phyloP scores from a whole-genome alignment of 1,140 invertebrate genomes.

The Centruroides sculpturatus region DNA sequence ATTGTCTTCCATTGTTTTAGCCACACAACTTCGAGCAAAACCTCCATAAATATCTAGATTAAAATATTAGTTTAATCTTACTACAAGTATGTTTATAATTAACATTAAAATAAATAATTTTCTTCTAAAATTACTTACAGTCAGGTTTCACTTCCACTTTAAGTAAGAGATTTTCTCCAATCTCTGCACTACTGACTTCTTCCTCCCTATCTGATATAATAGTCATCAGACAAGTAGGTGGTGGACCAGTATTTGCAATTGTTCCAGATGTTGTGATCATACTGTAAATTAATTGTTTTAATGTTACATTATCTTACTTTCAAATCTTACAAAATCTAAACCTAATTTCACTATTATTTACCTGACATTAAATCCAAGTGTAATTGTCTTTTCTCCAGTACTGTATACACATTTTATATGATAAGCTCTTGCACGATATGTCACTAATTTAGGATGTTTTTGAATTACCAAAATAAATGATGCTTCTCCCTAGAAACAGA shows the following conservation, averaged over 20 bases:
- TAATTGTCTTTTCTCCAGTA: conserved; percentile 84
- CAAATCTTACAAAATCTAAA: not conserved
- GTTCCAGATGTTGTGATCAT: conserved; percentile 90
- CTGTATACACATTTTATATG: conserved; percentile 89
- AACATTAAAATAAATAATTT: too few relatives aligned
- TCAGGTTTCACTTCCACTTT: conserved; percentile 86
- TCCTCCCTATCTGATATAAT: conserved; percentile 74
- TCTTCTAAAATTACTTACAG: conserved; percentile 32
- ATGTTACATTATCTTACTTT: not conserved
- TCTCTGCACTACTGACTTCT: conserved; percentile 78
- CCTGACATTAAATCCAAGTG: conserved; percentile 77
- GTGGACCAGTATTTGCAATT: conserved; percentile 85
- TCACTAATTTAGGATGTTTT: conserved; percentile 88
- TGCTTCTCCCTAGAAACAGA: conserved; percentile 55
- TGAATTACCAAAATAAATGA: conserved; percentile 86
- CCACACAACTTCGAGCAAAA: conserved; percentile 79
- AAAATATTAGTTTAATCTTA: too few relatives aligned
- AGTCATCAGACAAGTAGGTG: conserved; percentile 80
- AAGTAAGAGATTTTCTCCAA: conserved; percentile 76
- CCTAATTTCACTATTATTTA: not conserved
- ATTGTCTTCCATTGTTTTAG: conserved; percentile 73
- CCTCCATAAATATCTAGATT: conserved; percentile 74
- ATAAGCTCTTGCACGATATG: conserved; percentile 84
- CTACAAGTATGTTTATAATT: too few relatives aligned
- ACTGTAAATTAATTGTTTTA: conserved; percentile 23